Conservation (phyloP, 2,113 vertebrate species). For the Otis tarda region DNA sequence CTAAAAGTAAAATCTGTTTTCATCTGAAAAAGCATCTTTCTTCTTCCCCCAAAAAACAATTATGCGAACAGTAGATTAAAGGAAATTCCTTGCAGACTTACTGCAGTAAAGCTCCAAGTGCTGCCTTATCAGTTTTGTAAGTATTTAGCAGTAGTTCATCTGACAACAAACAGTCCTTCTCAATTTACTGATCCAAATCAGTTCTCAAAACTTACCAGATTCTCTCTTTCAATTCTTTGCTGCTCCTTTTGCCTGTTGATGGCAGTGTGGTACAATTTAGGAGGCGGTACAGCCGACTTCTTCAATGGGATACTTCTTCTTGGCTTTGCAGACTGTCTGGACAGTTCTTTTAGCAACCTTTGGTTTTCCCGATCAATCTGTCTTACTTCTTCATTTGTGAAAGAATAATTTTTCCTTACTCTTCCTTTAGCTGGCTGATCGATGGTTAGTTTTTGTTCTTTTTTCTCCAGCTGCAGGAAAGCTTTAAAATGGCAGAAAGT, state of each 20-base stretch:
- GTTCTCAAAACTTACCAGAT: slow-evolving; percentile 82
- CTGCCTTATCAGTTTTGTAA: neutral
- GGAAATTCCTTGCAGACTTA: neutral
- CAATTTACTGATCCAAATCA: neutral
- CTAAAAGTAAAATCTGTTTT: neutral
- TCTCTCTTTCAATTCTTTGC: slow-evolving; percentile 90
- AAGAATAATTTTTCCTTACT: slow-evolving; percentile 89
- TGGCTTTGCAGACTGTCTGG: slow-evolving; percentile 74
- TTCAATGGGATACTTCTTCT: slow-evolving; percentile 54
- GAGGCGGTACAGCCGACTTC: slow-evolving; percentile 32
- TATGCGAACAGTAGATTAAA: neutral
- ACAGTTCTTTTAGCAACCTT: slow-evolving; percentile 86
- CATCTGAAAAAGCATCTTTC: neutral
- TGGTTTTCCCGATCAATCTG: slow-evolving; percentile 92
- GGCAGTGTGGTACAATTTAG: slow-evolving; percentile 83
- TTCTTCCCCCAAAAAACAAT: neutral
- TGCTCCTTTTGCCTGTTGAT: slow-evolving; percentile 91
- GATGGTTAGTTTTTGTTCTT: slow-evolving; percentile 66
- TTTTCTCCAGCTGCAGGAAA: slow-evolving; percentile 82
- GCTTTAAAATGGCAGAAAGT: slow-evolving; percentile 68
- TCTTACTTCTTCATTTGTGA: slow-evolving; percentile 85
- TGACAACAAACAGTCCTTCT: neutral
- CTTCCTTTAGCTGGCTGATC: slow-evolving; percentile 60
- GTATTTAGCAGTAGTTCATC: neutral
- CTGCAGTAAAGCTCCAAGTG: neutral